Base-by-base conservation (phyloP, 2,888 invertebrate species). In the Tolmerus cingulatus region DNA sequence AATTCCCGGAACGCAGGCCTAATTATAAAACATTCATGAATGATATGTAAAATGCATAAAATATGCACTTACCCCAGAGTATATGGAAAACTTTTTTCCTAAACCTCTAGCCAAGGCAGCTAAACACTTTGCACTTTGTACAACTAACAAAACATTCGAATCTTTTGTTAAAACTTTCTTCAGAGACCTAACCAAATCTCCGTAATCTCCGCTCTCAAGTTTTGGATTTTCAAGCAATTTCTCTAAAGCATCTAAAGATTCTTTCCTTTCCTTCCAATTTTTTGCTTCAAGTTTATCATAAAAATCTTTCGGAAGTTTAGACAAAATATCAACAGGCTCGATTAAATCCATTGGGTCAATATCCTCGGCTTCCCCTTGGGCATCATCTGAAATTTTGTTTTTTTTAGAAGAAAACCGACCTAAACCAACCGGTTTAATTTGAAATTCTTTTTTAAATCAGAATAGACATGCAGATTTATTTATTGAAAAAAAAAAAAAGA, bases 211-310 rank as follows among this genome's bases (percentile, higher is more conserved):
- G 89, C 95, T 95, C 91, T 98, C 98, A 77, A 99, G 92, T 91
- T 96, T 98, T 0, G 97, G 98, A 91, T 95, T 95, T 90, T 96
- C 96, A 12, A 97, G 91, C 27, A 98, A 93, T 89, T 94, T 95
- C 89, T 98, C 97, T 14, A 99, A 92, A 0, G 94, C 94, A 90
- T 99, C 99, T 16, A 99, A 92, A 0, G 96, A 96, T 91, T 99
- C 98, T 91, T 98, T 98, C 40, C 99, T 94, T 87, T 99, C 97
- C 91, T 97, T 97, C 99, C 98, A 99, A 91, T 98, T 99, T 92
- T 98, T 98, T 0, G 97, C 97, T 90, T 99, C 98, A 4, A 97
- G 92, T 92, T 98, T 97, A 4, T 98, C 98, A 91, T 96, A 98
- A 92, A 99, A 99, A 92, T 99, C 98, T 93, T 98, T 97, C 0